Base-by-base conservation (phyloP, 2,888 invertebrate species). In the Drosophila paranaensis region DNA sequence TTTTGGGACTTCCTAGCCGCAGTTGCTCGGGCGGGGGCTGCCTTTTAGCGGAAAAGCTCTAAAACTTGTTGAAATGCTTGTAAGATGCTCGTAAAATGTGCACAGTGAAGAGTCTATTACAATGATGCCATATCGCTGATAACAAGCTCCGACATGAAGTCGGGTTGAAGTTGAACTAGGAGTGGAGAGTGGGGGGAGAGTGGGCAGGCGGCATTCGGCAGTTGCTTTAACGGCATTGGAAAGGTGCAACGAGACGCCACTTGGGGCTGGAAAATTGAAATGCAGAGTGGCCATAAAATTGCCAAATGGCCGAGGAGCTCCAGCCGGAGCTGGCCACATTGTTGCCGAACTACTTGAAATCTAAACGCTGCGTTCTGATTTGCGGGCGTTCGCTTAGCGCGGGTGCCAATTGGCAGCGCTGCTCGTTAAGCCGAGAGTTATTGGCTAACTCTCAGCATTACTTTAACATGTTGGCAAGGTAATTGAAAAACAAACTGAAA, bases 1-100 rank as follows among this genome's bases (percentile, higher is more conserved):
- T 63, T 35, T 63, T 56, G 20, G 25, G 20, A 39, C 64, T 79
- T 82, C 68, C 76, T 69, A 71, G 73, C 69, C 6, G 6, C 8
- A 75, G 56, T 43, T 71, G 81, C 81, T 27, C 76, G 79, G 70
- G 73, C 76, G 79, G 70, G 74, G 74, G 87, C 89, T 78, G 75
- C 51, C 70, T 74, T 87, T 85, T 89, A 85, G 88, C 86, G 76
- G 89, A 82, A 86, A 89, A 88, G 90, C 79, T 89, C 82, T 89
- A 89, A 90, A 88, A 88, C 84, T 90, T 82, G 90, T 89, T 84
- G 79, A 87, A 90, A 83, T 88, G 82, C 83, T 80, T 81, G 86
- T 88, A 85, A 79, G 89, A 77, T 50, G 48, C 68, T 85, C 88
- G 76, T 89, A 85, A 89, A 89, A 80, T 72, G 74, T 78, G 69